Percentiles rank a stretch among this genome's conserved stretches.
phyloP scores from a whole-genome alignment of 2,113 vertebrate genomes.

The Columba livia region DNA sequence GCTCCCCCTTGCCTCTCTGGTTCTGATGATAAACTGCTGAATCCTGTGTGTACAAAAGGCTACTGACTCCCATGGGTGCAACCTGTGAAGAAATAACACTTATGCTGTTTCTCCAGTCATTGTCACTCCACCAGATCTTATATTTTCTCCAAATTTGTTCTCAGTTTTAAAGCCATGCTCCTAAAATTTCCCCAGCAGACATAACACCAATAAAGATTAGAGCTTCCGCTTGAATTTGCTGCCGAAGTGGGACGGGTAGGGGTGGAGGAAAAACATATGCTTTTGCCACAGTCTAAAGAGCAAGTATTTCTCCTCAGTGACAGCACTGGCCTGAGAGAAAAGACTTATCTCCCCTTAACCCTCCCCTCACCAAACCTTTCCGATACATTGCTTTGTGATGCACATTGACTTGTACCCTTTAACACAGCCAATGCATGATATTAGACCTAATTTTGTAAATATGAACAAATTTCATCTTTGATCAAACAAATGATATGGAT shows the following conservation, averaged over 20 bases:
- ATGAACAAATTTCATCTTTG: accelerated
- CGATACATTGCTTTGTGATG: neutral
- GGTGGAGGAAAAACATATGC: neutral
- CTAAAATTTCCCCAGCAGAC: neutral
- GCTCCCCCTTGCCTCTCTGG: neutral
- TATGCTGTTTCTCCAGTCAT: neutral
- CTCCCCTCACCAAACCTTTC: neutral
- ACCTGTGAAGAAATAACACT: neutral
- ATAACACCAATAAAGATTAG: neutral
- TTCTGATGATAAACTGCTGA: neutral
- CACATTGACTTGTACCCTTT: neutral
- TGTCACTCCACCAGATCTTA: neutral
- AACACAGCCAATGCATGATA: neutral
- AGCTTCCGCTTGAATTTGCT: neutral
- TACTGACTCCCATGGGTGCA: neutral
- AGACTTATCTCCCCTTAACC: neutral
- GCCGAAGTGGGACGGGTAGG: neutral
- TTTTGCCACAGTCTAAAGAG: neutral
- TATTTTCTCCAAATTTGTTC: neutral
- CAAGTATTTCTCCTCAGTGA: neutral
- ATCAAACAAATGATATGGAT: neutral
- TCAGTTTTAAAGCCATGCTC: neutral
- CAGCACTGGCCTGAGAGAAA: neutral
- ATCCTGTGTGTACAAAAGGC: neutral
- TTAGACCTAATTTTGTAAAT: neutral